Evolutionary conservation across 2,888 invertebrate genomes (phyloP).

Genomic region (Biston stratarius): DNA sequence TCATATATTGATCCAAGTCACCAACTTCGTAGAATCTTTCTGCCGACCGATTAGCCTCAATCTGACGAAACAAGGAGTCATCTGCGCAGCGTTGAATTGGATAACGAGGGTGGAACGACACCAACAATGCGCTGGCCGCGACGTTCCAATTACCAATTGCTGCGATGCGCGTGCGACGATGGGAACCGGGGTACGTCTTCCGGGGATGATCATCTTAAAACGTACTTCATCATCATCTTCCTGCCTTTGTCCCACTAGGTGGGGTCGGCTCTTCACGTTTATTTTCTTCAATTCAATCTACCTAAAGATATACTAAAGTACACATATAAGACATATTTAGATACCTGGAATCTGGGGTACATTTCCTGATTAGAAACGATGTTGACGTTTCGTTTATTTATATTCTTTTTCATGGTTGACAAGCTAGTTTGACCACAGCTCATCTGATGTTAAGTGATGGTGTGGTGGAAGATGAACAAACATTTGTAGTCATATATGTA

Average conservation of each 20-base stretch:
- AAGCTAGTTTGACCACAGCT: too few relatives aligned
- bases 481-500: too few relatives aligned
- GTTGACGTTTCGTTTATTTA: too few relatives aligned
- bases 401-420: too few relatives aligned
- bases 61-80: conserved; percentile 75
- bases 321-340: too few relatives aligned
- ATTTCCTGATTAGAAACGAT: too few relatives aligned
- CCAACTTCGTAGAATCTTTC: conserved; percentile 48
- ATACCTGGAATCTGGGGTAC: too few relatives aligned
- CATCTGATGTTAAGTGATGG: too few relatives aligned
- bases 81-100: conserved; percentile 77
- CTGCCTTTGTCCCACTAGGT: not conserved
- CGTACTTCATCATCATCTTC: not conserved
- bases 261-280: not conserved
- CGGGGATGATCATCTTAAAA: conserved; percentile 35
- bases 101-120: conserved; percentile 84
- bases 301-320: not conserved
- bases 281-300: too few relatives aligned
- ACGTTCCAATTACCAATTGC: conserved; percentile 80
- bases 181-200: conserved; percentile 65
- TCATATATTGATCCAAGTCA: not conserved
- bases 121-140: conserved; percentile 73
- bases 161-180: conserved; percentile 66
- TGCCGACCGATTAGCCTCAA: conserved; percentile 69
- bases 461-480: too few relatives aligned